Evolutionary conservation across 2,113 vertebrate species (phyloP).

Genomic region (Chinchilla lanigera): DNA sequence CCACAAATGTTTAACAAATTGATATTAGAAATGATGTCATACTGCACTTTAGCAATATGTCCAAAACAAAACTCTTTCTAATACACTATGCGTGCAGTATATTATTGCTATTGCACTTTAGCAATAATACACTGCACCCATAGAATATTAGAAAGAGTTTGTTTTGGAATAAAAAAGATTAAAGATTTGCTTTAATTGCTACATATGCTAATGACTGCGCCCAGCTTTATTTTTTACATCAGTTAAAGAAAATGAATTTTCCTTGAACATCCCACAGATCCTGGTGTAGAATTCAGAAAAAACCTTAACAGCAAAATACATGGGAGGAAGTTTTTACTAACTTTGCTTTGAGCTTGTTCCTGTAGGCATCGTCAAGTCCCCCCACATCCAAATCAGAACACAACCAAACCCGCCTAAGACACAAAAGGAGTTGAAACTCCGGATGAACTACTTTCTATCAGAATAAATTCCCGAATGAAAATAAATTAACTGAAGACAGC

Average conservation of each 20-base stretch:
- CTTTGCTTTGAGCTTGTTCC: background rate
- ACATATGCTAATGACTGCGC: background rate
- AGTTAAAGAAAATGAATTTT: background rate
- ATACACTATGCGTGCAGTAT: too few relatives aligned
- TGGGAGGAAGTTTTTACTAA: background rate
- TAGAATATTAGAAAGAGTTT: background rate
- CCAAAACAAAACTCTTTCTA: too few relatives aligned
- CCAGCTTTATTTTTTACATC: background rate
- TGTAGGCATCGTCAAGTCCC: background rate
- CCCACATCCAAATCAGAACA: background rate
- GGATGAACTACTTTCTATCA: background rate
- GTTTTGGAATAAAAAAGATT: background rate
- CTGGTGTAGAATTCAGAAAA: background rate
- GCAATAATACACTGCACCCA: too few relatives aligned
- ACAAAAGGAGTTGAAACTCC: background rate
- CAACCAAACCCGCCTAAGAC: background rate
- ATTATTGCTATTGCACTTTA: too few relatives aligned
- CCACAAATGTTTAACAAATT: background rate
- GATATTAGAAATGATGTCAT: background rate
- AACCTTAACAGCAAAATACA: background rate
- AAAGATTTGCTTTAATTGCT: background rate
- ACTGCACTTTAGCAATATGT: too few relatives aligned
- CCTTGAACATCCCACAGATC: background rate
- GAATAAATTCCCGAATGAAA: background rate
- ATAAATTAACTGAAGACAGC: background rate